Conservation (phyloP, 2,888 invertebrate genomes). For the Andricus curvator region DNA sequence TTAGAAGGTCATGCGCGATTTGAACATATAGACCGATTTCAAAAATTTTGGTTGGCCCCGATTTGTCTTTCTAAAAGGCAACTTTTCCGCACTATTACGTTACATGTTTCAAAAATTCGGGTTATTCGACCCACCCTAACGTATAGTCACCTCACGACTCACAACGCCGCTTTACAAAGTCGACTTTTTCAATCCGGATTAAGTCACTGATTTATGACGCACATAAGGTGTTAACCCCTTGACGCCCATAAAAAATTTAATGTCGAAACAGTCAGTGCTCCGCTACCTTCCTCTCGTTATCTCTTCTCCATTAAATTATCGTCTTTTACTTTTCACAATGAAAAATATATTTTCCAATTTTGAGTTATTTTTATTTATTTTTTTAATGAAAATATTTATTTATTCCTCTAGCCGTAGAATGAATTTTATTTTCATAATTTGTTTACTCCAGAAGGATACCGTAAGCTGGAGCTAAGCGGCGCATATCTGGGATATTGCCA, state of each 20-base stretch:
- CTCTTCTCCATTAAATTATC: neutral
- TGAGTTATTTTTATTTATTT: neutral
- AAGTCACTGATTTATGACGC: constrained; percentile 32
- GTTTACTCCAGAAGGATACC: no score
- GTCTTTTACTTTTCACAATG: neutral
- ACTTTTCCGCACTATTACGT: no score
- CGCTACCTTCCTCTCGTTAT: neutral
- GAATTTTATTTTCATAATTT: no score
- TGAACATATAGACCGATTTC: no score
- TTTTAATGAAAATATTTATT: no score
- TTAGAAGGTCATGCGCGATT: no score
- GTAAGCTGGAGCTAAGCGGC: no score
- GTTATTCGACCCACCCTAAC: neutral
- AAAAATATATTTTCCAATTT: neutral
- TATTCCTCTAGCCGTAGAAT: no score
- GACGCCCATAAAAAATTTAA: constrained; percentile 7
- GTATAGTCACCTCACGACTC: constrained; percentile 37
- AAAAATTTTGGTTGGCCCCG: no score
- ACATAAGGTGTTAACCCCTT: constrained; percentile 35
- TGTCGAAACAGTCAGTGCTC: constrained; percentile 24
- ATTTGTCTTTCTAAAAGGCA: no score
- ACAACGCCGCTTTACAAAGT: constrained; percentile 24
- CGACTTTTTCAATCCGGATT: constrained; percentile 20
- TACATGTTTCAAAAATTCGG: no score
- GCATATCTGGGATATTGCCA: no score